A percentile compares a stretch with the other conserved stretches of the same genome.
phyloP scores from a whole-genome alignment of 2,797 vertebrate species.

The Syncerus caffer region DNA sequence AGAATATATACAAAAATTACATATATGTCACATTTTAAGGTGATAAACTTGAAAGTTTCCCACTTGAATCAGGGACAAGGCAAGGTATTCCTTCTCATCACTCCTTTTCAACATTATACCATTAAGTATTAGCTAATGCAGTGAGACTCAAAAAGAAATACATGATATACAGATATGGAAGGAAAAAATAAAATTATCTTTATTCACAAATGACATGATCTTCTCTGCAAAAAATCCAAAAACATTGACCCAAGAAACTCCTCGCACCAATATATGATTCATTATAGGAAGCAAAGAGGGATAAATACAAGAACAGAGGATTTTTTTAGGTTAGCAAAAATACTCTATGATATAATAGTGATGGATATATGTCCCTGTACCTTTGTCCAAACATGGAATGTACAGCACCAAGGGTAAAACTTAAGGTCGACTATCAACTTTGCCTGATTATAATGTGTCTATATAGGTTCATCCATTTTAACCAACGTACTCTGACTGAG shows the following conservation, averaged over 20 bases:
- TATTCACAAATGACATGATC: neutral
- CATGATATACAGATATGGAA: neutral
- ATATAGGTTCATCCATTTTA: neutral
- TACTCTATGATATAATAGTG: neutral
- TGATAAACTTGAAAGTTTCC: neutral
- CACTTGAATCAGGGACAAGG: neutral
- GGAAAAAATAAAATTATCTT: neutral
- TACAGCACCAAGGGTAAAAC: neutral
- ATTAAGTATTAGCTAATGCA: accelerated
- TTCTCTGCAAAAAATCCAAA: neutral
- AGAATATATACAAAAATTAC: neutral
- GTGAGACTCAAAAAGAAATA: neutral
- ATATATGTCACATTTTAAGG: neutral
- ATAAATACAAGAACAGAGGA: accelerated
- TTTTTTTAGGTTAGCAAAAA: neutral
- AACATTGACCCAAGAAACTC: neutral
- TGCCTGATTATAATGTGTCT: neutral
- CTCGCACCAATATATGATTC: neutral
- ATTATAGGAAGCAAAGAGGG: neutral
- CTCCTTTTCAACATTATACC: neutral
- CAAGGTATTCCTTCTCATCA: neutral
- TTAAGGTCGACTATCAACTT: neutral
- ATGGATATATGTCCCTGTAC: neutral
- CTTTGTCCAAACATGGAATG: neutral
- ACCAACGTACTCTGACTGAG: neutral